phyloP scores from a whole-genome alignment of 2,113 vertebrate species.

The Oncorhynchus clarkii region DNA sequence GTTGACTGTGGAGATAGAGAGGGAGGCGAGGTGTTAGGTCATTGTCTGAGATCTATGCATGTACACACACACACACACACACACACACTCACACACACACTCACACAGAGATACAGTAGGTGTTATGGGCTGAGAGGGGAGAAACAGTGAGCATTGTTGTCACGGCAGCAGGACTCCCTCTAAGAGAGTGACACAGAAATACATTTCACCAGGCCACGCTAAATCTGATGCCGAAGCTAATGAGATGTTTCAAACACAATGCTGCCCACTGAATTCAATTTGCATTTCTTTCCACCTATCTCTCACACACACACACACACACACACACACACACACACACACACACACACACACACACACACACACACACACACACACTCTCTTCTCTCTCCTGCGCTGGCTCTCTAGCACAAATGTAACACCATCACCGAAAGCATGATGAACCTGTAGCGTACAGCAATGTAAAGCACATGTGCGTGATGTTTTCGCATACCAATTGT shows the following conservation, averaged over 20 bases:
- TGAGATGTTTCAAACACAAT: slow-evolving; percentile 50
- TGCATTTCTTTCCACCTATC: background rate
- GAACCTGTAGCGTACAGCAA: slow-evolving; percentile 33
- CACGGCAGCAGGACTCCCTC: background rate
- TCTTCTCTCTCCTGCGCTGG: background rate
- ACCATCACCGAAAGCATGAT: slow-evolving; percentile 44
- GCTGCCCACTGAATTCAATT: slow-evolving; percentile 46
- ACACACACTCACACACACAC: background rate
- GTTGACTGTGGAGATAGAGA: slow-evolving; percentile 74
- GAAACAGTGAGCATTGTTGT: background rate
- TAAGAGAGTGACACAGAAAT: slow-evolving; percentile 17
- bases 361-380: too few species aligned
- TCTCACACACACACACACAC: too few species aligned
- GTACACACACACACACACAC: background rate
- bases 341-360: too few species aligned
- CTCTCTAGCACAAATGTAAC: background rate
- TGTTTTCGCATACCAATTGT: background rate
- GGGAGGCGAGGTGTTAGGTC: slow-evolving; percentile 10
- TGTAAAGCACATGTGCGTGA: slow-evolving; percentile 28
- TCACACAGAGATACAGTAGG: background rate
- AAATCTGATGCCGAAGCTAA: slow-evolving; percentile 16
- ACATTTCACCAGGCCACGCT: slow-evolving; percentile 35
- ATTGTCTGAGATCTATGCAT: background rate
- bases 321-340: too few species aligned
- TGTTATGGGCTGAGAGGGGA: background rate